Evolutionary conservation across 2,113 vertebrate species (phyloP), one percentile per base, ranked within the genome.

Genomic region (Pachycephala philippinensis): DNA sequence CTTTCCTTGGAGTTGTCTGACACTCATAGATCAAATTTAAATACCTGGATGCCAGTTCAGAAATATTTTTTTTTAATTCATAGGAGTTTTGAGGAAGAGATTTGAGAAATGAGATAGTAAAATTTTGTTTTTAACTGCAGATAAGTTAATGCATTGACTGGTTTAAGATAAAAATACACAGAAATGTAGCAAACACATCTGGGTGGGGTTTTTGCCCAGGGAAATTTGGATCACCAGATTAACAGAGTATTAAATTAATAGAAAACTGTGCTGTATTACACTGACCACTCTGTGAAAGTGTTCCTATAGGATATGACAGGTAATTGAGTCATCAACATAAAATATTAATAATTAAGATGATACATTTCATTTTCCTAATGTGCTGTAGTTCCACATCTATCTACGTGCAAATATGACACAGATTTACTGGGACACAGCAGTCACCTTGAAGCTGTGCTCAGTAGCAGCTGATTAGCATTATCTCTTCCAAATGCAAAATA

Each of bases 361-460:
- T 91, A 60, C 49, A 69, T 72, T 65, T 39, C 8, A 24, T 72
- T 98, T 74, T 98, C 63, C 79, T 93, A 94, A 76, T 80, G 45
- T 3, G 3, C 54, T 82, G 37, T 85, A 42, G 75, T 76, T 85
- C 50, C 68, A 83, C 50, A 50, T 83, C 66, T 79, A 6, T 91
- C 80, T 44, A 28, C 0, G 19, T 82, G 78, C 75, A 83, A 80
- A 80, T 87, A 75, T 69, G 89, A 79, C 69, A 52, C 63, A 87
- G 96, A 89, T 91, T 77, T 94, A 83, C 70, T 83, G 81, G 87
- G 84, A 87, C 50, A 42, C 59, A 78, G 89, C 56, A 70, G 90
- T 95, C 91, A 90, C 96, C 94, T 94, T 95, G 94, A 77, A 91
- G 87, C 87, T 69, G 45, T 91, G 63, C 66, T 93, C 87, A 52